Evolutionary conservation across 1,140 invertebrate species (phyloP), one percentile per base, ranked within the genome.

Genomic region (Nomia melanderi): DNA sequence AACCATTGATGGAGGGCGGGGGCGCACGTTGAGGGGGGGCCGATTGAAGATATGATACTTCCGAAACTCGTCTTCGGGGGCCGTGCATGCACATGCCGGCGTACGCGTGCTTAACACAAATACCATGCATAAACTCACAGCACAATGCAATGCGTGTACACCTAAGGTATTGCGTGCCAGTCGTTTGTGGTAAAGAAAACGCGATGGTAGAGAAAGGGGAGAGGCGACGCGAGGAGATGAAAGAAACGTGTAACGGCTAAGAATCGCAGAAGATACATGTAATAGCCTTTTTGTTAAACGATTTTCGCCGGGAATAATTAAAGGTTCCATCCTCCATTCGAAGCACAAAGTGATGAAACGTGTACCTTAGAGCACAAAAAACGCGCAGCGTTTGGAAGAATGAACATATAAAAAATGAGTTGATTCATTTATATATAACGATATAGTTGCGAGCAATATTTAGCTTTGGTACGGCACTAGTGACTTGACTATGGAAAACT

Each of bases 141-240:
- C 44, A 56, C 41, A 39, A 56, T 69, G 64, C 65, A 62, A 74
- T 74, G 78, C 70, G 64, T 62, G 70, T 78, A 66, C 50, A 82
- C 57, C 27, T 47, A 57, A 72, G 44, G 44, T 63, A 54, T 77
- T 77, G 67, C 79, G 57, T 69, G 74, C 74, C 56, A 11, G 29
- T 77, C 41, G 41, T 44, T 44, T 62, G 44, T 41, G 50, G 67
- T 50, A 73, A 56, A 31, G 20, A 29, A 74, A 41, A 54, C 23
- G 2, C 23, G 62, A 36, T 11, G 17, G 31, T 29, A 31, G 25
- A n/a, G 17, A 54, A 36, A 64, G 23, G 17, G 17, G 33, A 44
- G 2, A 44, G 2, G 41, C 53, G 11, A 14, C 17, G 31, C 12
- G 20, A 36, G 17, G 17, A 47, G 23, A 23, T 25, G 31, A 67